Percentiles rank a stretch among this genome's conserved stretches.
Evolutionary conservation across 2,797 vertebrate genomes (phyloP).

Genomic region (Pteronotus mesoamericanus): DNA sequence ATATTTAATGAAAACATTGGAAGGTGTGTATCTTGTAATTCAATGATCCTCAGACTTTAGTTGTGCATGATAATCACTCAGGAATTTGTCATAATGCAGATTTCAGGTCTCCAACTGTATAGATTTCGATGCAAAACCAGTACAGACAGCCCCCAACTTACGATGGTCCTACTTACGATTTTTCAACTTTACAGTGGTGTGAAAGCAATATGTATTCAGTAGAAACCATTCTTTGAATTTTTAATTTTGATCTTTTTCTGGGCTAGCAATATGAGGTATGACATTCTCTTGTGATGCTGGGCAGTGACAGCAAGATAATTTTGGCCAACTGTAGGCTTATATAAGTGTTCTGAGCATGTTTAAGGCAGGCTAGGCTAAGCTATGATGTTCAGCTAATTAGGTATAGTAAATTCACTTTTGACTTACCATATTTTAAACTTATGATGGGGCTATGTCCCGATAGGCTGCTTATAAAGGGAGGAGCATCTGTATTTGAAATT

Average conservation of each 20-base stretch:
- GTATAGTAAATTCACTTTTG: not conserved
- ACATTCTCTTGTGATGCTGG: not conserved
- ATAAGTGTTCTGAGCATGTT: not conserved
- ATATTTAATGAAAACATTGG: not conserved
- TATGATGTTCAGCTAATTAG: too few relatives aligned
- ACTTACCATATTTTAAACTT: not conserved
- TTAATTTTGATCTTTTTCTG: not conserved
- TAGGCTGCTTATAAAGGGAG: not conserved
- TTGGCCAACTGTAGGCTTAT: not conserved
- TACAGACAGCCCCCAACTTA: not conserved
- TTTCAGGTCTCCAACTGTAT: not conserved
- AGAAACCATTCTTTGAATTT: not conserved
- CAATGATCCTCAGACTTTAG: not conserved
- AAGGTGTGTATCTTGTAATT: constrained; percentile 38
- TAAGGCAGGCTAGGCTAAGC: not conserved
- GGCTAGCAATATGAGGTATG: not conserved
- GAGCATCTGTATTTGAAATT: constrained; percentile 1
- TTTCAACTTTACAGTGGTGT: not conserved
- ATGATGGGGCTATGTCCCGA: not conserved
- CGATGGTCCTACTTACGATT: not conserved
- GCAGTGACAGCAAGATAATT: not conserved
- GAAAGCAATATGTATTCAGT: not conserved
- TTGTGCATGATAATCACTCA: not conserved
- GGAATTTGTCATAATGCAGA: not conserved
- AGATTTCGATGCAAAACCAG: not conserved